phyloP scores from a whole-genome alignment of 37 sponge, comb jelly and placozoan species.

The Theonella swinhoei region DNA sequence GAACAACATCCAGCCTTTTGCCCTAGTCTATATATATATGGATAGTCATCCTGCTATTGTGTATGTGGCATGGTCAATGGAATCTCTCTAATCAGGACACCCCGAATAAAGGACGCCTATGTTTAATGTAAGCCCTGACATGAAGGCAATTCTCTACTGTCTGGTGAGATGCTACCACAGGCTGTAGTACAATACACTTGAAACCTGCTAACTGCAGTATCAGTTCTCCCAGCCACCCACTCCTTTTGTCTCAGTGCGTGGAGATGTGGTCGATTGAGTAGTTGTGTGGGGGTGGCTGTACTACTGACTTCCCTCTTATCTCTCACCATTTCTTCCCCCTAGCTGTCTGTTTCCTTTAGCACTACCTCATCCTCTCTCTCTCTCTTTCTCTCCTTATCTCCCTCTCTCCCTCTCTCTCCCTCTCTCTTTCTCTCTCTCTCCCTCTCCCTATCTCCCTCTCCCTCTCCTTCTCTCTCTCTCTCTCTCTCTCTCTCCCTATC shows the following conservation, averaged over 20 bases:
- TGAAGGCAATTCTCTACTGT: too few relatives aligned
- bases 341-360: background rate
- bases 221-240: background rate
- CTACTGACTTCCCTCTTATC: background rate
- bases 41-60: too few relatives aligned
- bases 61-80: too few relatives aligned
- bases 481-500: background rate
- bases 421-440: background rate
- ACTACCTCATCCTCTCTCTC: background rate
- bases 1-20: too few relatives aligned
- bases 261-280: background rate
- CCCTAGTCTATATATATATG: too few relatives aligned
- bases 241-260: conserved; percentile 1
- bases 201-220: too few relatives aligned
- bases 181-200: too few relatives aligned
- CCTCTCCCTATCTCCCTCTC: background rate
- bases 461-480: background rate
- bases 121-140: too few relatives aligned
- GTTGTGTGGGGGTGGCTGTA: background rate
- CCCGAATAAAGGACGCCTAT: too few relatives aligned
- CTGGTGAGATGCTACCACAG: too few relatives aligned
- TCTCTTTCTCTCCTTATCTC: conserved; percentile 5
- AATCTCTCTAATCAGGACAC: too few relatives aligned
- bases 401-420: conserved; percentile 8
- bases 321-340: background rate